Base-by-base conservation (phyloP, 2,888 invertebrate genomes). In the Hyposoter didymator region DNA sequence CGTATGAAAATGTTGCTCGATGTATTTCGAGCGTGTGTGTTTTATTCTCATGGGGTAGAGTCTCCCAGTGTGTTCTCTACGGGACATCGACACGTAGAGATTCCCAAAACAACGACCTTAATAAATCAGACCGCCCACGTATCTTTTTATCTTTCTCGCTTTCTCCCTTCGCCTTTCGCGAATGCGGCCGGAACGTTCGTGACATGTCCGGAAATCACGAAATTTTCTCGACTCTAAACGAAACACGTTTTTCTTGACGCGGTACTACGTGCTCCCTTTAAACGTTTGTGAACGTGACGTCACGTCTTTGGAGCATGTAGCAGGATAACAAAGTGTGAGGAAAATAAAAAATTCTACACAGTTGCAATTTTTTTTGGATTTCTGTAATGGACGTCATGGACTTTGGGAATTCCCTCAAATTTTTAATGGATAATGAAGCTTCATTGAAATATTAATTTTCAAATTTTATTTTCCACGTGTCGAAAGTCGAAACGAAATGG, bases 71-170 rank as follows among this genome's bases (percentile, higher is more conserved):
- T 76, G 59, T 49, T 81, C 82, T 66, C 78, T 62, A 82, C 74
- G 81, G 81, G 81, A 78, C 84, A 82, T 78, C 62, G 78, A 82
- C 81, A 78, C 81, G 66, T 78, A 22, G 78, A 59, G 72, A 66
- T 78, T 72, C 43, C 78, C 73, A 81, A 84, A 84, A 84, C 73
- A 84, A 82, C 78, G 78, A 45, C 19, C 78, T 32, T 32, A 73
- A 84, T 84, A 84, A 84, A 84, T 84, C 84, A 84, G 78, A 74
- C 80, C 79, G 78, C 76, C 79, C 82, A 81, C 83, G 76, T 59
- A 19, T 62, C 32, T 7, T 39, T 39, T 19, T 19, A 35, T n/a
- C 55, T 39, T 52, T 49, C 32, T 62, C n/a, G n/a, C n/a, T 70
- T 22, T 78, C 66, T 49, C 32, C 39, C 49, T 43, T 35, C 22